Percentiles rank a stretch among this genome's conserved stretches.
Conservation (phyloP, 2,113 vertebrate species). For the Numida meleagris region DNA sequence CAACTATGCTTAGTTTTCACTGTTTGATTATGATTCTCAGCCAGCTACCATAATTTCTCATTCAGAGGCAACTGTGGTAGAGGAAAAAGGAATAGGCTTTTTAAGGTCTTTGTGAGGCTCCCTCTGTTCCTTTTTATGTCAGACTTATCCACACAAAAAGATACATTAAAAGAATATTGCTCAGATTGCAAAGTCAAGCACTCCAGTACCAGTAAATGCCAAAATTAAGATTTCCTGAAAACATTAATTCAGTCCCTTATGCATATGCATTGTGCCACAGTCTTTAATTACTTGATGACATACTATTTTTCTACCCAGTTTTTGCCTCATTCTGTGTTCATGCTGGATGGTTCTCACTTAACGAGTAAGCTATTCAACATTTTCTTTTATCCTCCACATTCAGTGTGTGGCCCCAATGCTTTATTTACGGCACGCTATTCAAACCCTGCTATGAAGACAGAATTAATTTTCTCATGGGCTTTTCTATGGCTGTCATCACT, state of each 20-base stretch:
- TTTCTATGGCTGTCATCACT: conserved; percentile 18
- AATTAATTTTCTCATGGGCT: conserved; percentile 45
- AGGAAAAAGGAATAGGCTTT: conserved; percentile 21
- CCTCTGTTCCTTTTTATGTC: not conserved
- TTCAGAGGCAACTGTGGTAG: conserved; percentile 8
- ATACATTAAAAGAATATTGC: conserved; percentile 36
- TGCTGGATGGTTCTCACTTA: conserved; percentile 27
- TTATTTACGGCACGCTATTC: conserved; percentile 3
- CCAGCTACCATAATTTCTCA: conserved; percentile 29
- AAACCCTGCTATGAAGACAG: not conserved
- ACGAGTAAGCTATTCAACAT: conserved; percentile 51
- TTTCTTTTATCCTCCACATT: conserved; percentile 36
- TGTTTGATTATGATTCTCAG: conserved; percentile 38
- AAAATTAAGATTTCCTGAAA: conserved; percentile 60
- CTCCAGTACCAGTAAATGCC: conserved; percentile 27
- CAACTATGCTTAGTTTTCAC: conserved; percentile 2
- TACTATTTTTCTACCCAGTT: conserved; percentile 26
- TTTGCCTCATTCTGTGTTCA: not conserved
- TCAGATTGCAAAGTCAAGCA: conserved; percentile 39
- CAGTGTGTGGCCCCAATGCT: conserved; percentile 10
- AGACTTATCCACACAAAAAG: conserved; percentile 30
- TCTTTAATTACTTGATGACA: conserved; percentile 59
- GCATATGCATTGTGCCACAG: conserved; percentile 9
- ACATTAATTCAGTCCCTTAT: conserved; percentile 41
- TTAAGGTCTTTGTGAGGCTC: conserved; percentile 18